Percentiles rank a stretch among this genome's conserved stretches.
These are phyloP conservation scores for Leptinotarsa texana DNA, from an alignment of 1,140 invertebrate genomes.

Conservation along the genomic window DNA sequence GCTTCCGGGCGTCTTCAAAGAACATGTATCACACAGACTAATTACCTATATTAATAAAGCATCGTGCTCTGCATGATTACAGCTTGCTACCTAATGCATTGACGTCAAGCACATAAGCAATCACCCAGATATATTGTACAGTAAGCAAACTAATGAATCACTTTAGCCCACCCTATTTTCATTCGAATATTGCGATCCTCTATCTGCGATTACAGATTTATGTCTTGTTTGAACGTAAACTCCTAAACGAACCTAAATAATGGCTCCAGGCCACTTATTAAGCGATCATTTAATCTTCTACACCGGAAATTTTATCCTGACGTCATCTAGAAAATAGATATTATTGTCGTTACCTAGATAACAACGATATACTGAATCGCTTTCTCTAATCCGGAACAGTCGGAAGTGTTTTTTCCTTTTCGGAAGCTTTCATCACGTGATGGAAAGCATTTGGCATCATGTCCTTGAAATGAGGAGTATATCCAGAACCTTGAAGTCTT, in stretches of 20 bases:
- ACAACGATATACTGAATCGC: neutral
- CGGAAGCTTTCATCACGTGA: neutral
- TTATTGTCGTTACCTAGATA: neutral
- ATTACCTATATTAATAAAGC: slow-evolving; percentile 3
- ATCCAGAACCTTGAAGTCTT: neutral
- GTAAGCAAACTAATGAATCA: slow-evolving; percentile 30
- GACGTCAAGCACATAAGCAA: slow-evolving; percentile 28
- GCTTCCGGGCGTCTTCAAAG: neutral
- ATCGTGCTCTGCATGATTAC: neutral
- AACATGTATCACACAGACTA: neutral
- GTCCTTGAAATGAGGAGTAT: neutral
- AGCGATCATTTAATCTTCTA: slow-evolving; percentile 14
- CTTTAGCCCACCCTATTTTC: slow-evolving; percentile 18
- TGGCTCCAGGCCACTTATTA: slow-evolving; percentile 18
- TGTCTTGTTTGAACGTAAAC: slow-evolving; percentile 18
- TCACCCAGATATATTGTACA: slow-evolving; percentile 27
- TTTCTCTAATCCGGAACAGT: neutral
- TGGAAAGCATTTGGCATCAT: neutral
- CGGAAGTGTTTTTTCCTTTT: neutral
- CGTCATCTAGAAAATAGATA: slow-evolving; percentile 17
- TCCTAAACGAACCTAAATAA: slow-evolving; percentile 5
- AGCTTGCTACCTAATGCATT: slow-evolving; percentile 23
- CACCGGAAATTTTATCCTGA: neutral
- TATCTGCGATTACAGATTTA: slow-evolving; percentile 16
- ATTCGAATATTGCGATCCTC: slow-evolving; percentile 20